phyloP scores from a whole-genome alignment of 2,113 vertebrate genomes.

The Callipepla squamata region DNA sequence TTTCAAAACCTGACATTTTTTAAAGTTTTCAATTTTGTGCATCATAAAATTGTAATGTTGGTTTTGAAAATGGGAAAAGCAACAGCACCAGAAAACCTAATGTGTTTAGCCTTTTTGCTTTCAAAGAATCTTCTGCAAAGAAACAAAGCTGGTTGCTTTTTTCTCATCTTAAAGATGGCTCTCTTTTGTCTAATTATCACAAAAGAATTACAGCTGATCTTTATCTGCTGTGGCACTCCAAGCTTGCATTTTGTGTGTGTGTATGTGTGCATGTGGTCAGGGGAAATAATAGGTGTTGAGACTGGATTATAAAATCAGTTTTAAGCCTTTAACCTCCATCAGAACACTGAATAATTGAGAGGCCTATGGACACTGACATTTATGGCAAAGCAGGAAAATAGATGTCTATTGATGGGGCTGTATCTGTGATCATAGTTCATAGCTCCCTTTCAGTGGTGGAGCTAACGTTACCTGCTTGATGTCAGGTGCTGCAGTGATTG shows the following conservation, averaged over 20 bases:
- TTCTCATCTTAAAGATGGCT: background rate
- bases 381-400: constrained; percentile 81
- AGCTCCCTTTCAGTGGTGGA: constrained; percentile 80
- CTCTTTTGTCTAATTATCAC: constrained; percentile 8
- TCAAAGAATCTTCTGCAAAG: background rate
- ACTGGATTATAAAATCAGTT: constrained; percentile 75
- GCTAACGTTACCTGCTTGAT: constrained; percentile 81
- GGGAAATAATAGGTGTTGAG: constrained; percentile 78
- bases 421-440: constrained; percentile 85
- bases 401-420: constrained; percentile 84
- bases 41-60: constrained; percentile 34
- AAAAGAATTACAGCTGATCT: constrained; percentile 24
- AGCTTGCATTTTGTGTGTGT: background rate
- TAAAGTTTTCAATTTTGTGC: constrained; percentile 71
- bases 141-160: background rate
- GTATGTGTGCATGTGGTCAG: constrained; percentile 35
- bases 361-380: constrained; percentile 78
- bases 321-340: constrained; percentile 83
- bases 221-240: background rate
- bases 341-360: constrained; percentile 76
- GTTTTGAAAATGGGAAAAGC: constrained; percentile 12
- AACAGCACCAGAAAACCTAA: background rate
- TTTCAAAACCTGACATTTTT: constrained; percentile 77
- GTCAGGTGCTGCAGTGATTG: constrained; percentile 78
- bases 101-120: constrained; percentile 21